phyloP scores from a whole-genome alignment of 2,113 vertebrate genomes.

The Corythoichthys haematopterus region DNA sequence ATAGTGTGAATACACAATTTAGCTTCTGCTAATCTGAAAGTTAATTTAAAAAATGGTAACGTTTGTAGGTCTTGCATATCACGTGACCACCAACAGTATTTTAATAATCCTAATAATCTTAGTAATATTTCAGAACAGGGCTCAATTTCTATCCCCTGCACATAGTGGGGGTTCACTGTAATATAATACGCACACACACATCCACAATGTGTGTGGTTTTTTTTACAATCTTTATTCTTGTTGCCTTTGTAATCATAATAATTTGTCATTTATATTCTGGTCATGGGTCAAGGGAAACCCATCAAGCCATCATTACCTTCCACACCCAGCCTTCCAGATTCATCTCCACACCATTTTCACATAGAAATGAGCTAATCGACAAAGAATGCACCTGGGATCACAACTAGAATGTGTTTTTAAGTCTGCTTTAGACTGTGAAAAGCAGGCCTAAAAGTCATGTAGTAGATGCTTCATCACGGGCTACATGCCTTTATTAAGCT shows the following conservation, averaged over 20 bases:
- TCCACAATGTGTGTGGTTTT: neutral
- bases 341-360: slow-evolving; percentile 29
- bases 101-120: no score
- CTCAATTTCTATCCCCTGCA: no score
- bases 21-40: no score
- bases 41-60: no score
- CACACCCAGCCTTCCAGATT: slow-evolving; percentile 9
- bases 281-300: slow-evolving; percentile 46
- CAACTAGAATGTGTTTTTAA: slow-evolving; percentile 35
- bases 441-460: slow-evolving; percentile 24
- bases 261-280: slow-evolving; percentile 49
- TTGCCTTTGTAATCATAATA: slow-evolving; percentile 8
- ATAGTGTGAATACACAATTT: no score
- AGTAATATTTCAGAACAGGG: neutral
- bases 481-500: slow-evolving; percentile 15
- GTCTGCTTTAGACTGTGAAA: slow-evolving; percentile 29
- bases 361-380: slow-evolving; percentile 35
- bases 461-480: slow-evolving; percentile 30
- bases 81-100: no score
- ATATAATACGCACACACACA: neutral
- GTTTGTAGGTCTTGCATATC: no score
- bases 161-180: neutral
- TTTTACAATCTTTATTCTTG: neutral
- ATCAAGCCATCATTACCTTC: slow-evolving; percentile 26
- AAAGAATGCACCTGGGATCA: slow-evolving; percentile 13